Evolutionary conservation across 2,113 vertebrate genomes (phyloP).

Genomic region (Dinomys branickii): DNA sequence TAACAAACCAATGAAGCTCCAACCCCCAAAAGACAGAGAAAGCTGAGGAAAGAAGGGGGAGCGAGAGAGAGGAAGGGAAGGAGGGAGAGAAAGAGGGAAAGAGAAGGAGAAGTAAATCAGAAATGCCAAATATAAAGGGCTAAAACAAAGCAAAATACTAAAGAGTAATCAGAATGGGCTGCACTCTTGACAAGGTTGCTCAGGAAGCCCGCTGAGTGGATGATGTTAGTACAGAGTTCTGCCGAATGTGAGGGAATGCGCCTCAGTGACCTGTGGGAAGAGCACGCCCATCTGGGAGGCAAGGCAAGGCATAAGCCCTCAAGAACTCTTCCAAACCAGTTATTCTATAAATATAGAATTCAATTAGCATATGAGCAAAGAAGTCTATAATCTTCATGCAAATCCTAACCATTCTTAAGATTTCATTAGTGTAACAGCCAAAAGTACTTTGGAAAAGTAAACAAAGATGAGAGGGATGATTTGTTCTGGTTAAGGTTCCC

Average conservation of each 20-base stretch:
- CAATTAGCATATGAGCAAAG: background rate
- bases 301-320: background rate
- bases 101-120: no score
- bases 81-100: accelerated
- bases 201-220: background rate
- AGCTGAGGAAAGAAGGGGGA: background rate
- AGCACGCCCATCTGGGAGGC: background rate
- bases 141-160: background rate
- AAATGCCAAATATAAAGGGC: background rate
- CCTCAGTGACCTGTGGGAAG: background rate
- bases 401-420: background rate
- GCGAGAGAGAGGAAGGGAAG: accelerated
- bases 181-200: background rate
- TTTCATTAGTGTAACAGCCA: background rate
- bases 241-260: background rate
- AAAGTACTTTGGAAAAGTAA: conserved; percentile 45
- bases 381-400: background rate
- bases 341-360: background rate
- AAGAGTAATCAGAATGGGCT: accelerated
- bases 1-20: background rate
- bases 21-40: conserved; percentile 13
- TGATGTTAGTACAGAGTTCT: background rate
- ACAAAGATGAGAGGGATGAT: background rate
- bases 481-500: background rate
- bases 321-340: background rate